Conservation (phyloP, 2,888 invertebrate species). For the Gastracanthus pulcherrimus region DNA sequence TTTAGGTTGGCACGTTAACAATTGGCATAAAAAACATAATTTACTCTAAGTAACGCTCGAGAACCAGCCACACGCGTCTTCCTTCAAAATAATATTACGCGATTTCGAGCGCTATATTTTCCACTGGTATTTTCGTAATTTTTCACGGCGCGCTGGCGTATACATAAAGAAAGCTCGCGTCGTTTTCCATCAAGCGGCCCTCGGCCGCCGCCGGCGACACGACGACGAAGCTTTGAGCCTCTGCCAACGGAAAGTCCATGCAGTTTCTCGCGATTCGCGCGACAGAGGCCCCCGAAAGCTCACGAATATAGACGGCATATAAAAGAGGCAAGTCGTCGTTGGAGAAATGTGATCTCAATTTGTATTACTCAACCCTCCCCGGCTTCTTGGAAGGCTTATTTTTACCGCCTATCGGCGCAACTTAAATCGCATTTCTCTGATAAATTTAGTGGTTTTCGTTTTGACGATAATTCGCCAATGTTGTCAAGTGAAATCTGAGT, state of each 20-base stretch:
- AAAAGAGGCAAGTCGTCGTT: constrained; percentile 30
- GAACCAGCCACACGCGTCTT: too few relatives aligned
- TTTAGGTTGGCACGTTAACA: background rate
- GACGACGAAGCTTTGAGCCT: constrained; percentile 39
- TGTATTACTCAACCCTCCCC: constrained; percentile 30
- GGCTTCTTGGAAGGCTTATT: constrained; percentile 48
- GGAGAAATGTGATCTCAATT: constrained; percentile 53
- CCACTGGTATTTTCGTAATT: background rate
- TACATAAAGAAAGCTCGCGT: constrained; percentile 20
- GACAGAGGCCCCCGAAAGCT: background rate
- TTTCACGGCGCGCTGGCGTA: background rate
- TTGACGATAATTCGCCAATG: background rate
- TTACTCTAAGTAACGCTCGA: background rate
- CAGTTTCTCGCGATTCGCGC: constrained; percentile 29
- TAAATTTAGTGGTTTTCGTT: background rate
- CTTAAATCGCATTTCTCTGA: background rate
- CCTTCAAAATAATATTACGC: too few relatives aligned
- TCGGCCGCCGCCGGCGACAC: background rate
- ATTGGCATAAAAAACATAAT: background rate
- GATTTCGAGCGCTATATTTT: too few relatives aligned
- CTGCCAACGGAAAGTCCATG: constrained; percentile 49
- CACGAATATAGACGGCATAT: constrained; percentile 49
- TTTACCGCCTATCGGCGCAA: background rate
- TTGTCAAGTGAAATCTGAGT: too few relatives aligned
- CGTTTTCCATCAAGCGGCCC: constrained; percentile 31